Evolutionary conservation across 2,113 vertebrate genomes (phyloP).

Genomic region (Sigmodon hispidus): DNA sequence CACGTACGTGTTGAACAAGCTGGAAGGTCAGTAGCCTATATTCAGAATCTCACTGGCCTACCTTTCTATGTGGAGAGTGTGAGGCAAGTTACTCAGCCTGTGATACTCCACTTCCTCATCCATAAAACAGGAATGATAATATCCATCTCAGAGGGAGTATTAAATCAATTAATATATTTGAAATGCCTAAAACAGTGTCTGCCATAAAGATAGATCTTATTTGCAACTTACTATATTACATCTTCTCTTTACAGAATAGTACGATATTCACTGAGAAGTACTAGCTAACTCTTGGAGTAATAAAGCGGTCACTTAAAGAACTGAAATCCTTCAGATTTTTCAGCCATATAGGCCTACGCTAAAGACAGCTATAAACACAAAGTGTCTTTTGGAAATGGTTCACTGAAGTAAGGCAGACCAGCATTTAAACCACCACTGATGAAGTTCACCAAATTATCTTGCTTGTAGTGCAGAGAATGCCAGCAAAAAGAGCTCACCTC

Average conservation of each 20-base stretch:
- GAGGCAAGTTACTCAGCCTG: neutral
- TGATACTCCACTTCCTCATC: neutral
- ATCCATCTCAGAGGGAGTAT: neutral
- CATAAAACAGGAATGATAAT: neutral
- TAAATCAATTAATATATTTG: neutral
- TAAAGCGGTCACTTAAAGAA: neutral
- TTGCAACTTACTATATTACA: neutral
- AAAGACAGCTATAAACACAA: neutral
- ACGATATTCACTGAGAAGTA: constrained; percentile 13
- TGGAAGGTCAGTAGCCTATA: too few relatives aligned
- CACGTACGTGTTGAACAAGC: neutral
- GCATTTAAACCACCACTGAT: neutral
- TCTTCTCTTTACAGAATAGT: neutral
- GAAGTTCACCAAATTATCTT: neutral
- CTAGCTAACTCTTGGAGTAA: neutral
- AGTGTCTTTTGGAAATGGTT: neutral
- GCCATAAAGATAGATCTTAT: neutral
- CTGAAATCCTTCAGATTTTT: neutral
- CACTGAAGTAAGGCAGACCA: neutral
- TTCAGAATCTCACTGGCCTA: neutral
- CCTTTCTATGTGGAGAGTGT: too few relatives aligned
- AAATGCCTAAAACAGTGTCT: neutral
- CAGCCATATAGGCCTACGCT: neutral
- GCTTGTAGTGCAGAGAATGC: neutral
- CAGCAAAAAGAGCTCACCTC: constrained; percentile 83